Evolutionary conservation across 2,113 vertebrate species (phyloP), one percentile per base, ranked within the genome.

Genomic region (Oreochromis niloticus): DNA sequence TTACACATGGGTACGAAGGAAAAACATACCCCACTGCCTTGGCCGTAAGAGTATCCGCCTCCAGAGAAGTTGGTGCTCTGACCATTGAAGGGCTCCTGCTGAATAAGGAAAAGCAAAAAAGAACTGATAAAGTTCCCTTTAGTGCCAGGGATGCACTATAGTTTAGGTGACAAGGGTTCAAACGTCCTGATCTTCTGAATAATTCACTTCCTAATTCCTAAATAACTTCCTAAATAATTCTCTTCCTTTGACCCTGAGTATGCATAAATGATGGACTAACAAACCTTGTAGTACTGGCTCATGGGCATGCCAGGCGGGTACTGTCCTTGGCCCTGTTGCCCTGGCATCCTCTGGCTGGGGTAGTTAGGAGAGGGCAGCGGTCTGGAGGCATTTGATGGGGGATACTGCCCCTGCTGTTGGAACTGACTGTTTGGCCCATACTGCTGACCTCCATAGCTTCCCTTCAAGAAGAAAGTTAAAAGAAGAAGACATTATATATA

Each of bases 271-370:
- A 8, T 43, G 36, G 24, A 22, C 19, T 19, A 57, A 48, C 94
- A 95, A 91, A 99, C 99, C 98, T 99, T 99, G 91, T 99, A 99
- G 96, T 99, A 99, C 93, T 99, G 98, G 87, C 97, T 97, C 97
- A 99, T 98, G 95, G 97, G 97, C 96, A 99, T 97, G 0, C 97
- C 97, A 82, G 98, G 97, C 2, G 98, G 98, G 95, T 99, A 99
- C 93, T 99, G 99, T 83, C 97, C 98, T 34, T 97, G 96, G 83
- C 94, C 97, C 84, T 97, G 99, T 95, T 99, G 98, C 91, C 96
- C 97, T 36, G 98, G 97, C 97, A 99, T 99, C 95, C 99, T 98
- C 94, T 99, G 99, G 43, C 97, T 97, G 0, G 98, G 97, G 92
- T 99, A 99, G 95, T 89, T 99, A 82, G 99, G 98, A 63, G 98